A percentile compares a stretch with the other conserved stretches of the same genome.
Conservation (phyloP, 2,797 vertebrate species). For the Sebastes ruberrimus region DNA sequence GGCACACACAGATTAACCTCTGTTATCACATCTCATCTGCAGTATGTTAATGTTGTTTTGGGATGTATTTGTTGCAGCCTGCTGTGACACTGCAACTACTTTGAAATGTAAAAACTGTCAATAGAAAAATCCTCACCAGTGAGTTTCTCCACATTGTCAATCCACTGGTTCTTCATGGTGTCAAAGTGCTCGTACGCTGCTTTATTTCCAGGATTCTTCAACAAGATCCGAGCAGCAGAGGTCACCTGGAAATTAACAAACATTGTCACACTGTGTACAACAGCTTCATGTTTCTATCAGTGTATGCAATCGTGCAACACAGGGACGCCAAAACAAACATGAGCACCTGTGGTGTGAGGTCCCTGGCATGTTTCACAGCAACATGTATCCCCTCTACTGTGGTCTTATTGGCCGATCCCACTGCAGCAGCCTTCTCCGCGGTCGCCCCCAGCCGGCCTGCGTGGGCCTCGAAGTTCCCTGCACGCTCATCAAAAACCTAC, state of each 20-base stretch:
- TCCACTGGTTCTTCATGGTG: constrained; percentile 99
- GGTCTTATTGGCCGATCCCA: constrained; percentile 95
- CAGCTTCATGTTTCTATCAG: not conserved
- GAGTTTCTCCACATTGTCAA: constrained; percentile 98
- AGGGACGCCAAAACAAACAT: not conserved
- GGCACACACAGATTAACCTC: not conserved
- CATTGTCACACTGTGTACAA: not conserved
- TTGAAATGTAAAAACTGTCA: not conserved
- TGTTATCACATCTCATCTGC: not conserved
- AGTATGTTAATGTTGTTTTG: not conserved
- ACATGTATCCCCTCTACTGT: constrained; percentile 97
- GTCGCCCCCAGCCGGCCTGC: constrained; percentile 92
- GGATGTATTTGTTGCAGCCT: not conserved
- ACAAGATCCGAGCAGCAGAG: constrained; percentile 93
- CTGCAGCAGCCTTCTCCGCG: constrained; percentile 96
- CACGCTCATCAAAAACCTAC: constrained; percentile 96
- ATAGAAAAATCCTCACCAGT: constrained; percentile 83
- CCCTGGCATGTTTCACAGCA: constrained; percentile 93
- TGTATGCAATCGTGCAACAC: not conserved
- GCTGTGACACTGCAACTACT: not conserved
- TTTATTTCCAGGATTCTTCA: constrained; percentile 97
- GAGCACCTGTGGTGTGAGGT: constrained; percentile 95
- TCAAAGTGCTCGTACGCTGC: constrained; percentile 98
- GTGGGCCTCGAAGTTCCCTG: constrained; percentile 95
- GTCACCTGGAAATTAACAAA: constrained; percentile 85